Evolutionary conservation across 2,797 vertebrate genomes (phyloP).

Genomic region (Pagetopsis macropterus): DNA sequence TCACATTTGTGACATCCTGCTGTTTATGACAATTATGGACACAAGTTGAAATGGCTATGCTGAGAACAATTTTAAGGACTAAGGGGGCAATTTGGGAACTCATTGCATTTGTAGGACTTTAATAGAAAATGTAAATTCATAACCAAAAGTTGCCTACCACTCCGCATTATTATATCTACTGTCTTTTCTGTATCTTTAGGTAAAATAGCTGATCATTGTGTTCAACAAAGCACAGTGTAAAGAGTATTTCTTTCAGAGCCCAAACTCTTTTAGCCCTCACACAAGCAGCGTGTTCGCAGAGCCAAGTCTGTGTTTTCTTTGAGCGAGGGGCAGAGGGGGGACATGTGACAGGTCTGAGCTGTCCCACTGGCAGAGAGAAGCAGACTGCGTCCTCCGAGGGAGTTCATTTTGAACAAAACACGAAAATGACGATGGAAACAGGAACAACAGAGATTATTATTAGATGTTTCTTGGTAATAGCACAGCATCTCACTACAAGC

Average conservation of each 20-base stretch:
- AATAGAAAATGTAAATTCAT: no score
- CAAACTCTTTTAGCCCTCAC: slow-evolving; percentile 7
- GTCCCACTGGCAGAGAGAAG: slow-evolving; percentile 20
- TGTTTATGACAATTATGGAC: neutral
- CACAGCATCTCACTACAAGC: neutral
- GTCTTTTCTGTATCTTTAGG: neutral
- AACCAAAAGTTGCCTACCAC: neutral
- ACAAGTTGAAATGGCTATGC: neutral
- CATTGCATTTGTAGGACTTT: neutral
- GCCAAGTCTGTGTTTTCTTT: slow-evolving; percentile 43
- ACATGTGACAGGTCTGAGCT: slow-evolving; percentile 32
- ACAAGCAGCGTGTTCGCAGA: neutral
- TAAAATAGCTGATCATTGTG: neutral
- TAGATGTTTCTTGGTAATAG: slow-evolving; percentile 16
- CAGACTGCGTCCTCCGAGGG: neutral
- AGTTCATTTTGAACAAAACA: slow-evolving; percentile 2
- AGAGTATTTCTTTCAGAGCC: slow-evolving; percentile 9
- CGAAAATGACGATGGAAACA: slow-evolving; percentile 1
- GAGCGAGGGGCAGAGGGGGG: slow-evolving; percentile 11
- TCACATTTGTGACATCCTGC: neutral
- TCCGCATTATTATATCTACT: neutral
- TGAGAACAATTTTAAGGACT: neutral
- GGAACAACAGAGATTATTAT: slow-evolving; percentile 10
- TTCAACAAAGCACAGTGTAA: neutral
- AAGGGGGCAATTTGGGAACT: neutral